Conservation (phyloP, 1,140 invertebrate genomes). For the Acromyrmex heyeri region DNA sequence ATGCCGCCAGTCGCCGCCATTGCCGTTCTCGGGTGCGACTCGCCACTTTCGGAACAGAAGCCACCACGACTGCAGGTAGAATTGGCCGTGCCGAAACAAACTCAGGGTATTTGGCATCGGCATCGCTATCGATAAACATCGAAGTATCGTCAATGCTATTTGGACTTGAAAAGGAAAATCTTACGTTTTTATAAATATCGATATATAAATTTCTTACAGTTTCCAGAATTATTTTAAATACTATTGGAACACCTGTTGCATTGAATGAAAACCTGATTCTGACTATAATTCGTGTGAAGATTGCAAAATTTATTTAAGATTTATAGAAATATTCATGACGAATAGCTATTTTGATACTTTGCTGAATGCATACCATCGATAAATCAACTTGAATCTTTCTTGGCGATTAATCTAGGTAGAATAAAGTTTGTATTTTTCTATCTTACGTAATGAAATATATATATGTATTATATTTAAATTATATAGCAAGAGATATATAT, state of each 20-base stretch:
- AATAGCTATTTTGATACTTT: background rate
- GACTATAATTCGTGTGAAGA: background rate
- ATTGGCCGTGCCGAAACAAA: no score
- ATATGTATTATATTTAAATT: constrained; percentile 3
- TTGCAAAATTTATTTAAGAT: background rate
- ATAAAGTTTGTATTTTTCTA: background rate
- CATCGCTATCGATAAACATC: background rate
- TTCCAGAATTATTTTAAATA: background rate
- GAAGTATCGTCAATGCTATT: background rate
- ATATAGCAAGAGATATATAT: background rate
- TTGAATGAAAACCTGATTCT: background rate
- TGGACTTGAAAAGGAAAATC: background rate
- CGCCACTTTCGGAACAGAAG: constrained; percentile 61
- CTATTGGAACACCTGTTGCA: constrained; percentile 41
- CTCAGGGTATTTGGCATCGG: background rate
- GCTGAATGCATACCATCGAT: background rate
- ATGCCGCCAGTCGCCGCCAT: constrained; percentile 32
- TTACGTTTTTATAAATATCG: background rate
- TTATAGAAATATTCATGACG: background rate
- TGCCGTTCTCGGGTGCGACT: constrained; percentile 54
- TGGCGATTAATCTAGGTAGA: background rate
- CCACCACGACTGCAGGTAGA: background rate
- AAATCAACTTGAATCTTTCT: background rate
- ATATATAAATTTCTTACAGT: background rate
- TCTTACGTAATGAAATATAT: background rate